Percentiles rank a stretch among this genome's conserved stretches.
Conservation (phyloP, 2,113 vertebrate species). For the Etheostoma cragini region DNA sequence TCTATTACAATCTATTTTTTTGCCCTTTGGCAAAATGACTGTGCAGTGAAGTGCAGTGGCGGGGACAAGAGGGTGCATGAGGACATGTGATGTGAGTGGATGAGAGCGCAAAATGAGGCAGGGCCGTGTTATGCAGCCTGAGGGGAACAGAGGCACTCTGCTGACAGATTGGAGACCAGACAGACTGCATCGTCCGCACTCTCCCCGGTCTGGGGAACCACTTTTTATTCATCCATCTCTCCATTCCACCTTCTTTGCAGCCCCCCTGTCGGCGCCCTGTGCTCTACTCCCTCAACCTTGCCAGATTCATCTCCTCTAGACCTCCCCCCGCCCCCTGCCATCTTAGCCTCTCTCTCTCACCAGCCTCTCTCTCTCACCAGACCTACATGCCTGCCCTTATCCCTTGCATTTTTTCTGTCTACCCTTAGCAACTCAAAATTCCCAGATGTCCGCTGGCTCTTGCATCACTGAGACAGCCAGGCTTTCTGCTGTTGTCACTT, state of each 20-base stretch:
- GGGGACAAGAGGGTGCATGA: conserved; percentile 69
- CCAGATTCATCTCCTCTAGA: conserved; percentile 5
- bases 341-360: background rate
- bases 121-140: conserved; percentile 41
- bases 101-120: conserved; percentile 49
- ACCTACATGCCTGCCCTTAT: background rate
- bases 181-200: conserved; percentile 65
- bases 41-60: conserved; percentile 57
- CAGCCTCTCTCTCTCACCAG: background rate
- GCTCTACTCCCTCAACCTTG: conserved; percentile 33
- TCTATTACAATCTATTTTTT: conserved; percentile 22
- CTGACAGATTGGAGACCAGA: conserved; percentile 72
- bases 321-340: background rate
- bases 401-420: conserved; percentile 5
- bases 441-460: conserved; percentile 66
- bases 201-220: conserved; percentile 16
- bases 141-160: conserved; percentile 52
- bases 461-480: conserved; percentile 57
- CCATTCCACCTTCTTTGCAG: conserved; percentile 1
- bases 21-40: conserved; percentile 44
- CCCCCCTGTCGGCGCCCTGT: background rate
- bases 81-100: conserved; percentile 69
- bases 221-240: conserved; percentile 47
- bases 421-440: conserved; percentile 51
- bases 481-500: conserved; percentile 63